A percentile compares a stretch with the other conserved stretches of the same genome.
Conservation (phyloP, 2,797 vertebrate genomes). For the Halcyon smyrnensis region DNA sequence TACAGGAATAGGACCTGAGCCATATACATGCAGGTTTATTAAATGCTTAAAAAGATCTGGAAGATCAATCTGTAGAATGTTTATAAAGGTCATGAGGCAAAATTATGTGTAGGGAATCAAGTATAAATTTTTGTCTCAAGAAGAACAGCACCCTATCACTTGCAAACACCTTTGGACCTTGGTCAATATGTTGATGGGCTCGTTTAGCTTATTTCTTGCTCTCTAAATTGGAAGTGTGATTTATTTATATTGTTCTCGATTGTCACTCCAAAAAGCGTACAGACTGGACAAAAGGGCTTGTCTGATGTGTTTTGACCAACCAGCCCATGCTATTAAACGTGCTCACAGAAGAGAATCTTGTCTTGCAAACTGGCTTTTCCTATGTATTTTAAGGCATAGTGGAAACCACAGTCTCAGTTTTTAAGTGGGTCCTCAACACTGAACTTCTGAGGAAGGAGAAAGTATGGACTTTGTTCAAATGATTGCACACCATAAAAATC, state of each 20-base stretch:
- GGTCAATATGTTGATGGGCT: not conserved
- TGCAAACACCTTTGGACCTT: not conserved
- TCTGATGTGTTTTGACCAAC: not conserved
- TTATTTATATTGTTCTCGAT: not conserved
- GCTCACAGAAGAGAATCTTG: not conserved
- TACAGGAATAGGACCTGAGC: not conserved
- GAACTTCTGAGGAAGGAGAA: not conserved
- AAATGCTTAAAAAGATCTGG: not conserved
- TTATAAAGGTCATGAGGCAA: not conserved
- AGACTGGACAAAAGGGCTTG: not conserved
- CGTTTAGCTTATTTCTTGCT: not conserved
- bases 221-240: not conserved
- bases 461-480: not conserved
- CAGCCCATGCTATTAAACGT: not conserved
- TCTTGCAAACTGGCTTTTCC: not conserved
- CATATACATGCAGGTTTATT: not conserved
- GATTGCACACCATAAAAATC: not conserved
- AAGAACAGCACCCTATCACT: not conserved
- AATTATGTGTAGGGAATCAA: not conserved
- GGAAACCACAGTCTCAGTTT: not conserved
- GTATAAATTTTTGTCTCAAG: not conserved
- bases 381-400: not conserved
- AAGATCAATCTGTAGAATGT: not conserved
- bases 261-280: not conserved
- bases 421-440: not conserved